phyloP scores from a whole-genome alignment of 2,888 invertebrate genomes.

The Sericinus montela region DNA sequence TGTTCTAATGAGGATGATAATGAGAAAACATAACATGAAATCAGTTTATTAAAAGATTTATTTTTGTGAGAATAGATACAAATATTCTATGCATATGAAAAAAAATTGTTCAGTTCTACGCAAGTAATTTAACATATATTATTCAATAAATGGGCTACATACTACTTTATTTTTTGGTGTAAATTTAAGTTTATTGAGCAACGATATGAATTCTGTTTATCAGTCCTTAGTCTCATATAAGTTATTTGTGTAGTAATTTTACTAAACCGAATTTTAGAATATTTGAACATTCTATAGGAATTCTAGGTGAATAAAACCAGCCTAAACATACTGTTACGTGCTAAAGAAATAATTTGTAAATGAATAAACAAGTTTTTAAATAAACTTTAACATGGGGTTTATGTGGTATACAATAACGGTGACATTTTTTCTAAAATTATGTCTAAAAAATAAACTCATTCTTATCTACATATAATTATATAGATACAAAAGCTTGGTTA shows the following conservation, averaged over 20 bases:
- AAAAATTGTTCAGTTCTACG: background rate
- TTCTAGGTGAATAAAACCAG: too few relatives aligned
- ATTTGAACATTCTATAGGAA: too few relatives aligned
- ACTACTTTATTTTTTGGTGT: too few relatives aligned
- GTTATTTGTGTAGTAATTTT: background rate
- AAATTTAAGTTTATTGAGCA: conserved; percentile 21
- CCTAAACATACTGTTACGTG: conserved; percentile 3
- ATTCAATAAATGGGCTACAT: too few relatives aligned
- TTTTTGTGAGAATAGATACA: background rate
- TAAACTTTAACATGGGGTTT: too few relatives aligned
- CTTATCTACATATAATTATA: conserved; percentile 7
- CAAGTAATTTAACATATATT: background rate
- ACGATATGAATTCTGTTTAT: conserved; percentile 13
- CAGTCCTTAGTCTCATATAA: conserved; percentile 12
- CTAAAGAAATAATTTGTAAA: too few relatives aligned
- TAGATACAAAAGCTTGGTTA: background rate
- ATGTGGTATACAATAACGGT: background rate
- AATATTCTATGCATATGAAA: too few relatives aligned
- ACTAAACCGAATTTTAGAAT: background rate
- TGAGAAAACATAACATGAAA: too few relatives aligned
- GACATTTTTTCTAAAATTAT: conserved; percentile 10
- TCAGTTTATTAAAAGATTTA: background rate
- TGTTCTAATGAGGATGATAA: too few relatives aligned
- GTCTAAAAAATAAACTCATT: conserved; percentile 6
- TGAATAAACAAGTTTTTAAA: too few relatives aligned